These are phyloP conservation scores for Bombyx mori DNA, from an alignment of 1,140 invertebrate species.

Conservation along the genomic window ASM3026992v2 NC_085123.1:12019001-12019500, in stretches of 20 bases:
- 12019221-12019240: constrained; percentile 45
- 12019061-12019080: constrained; percentile 82
- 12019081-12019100: constrained; percentile 84
- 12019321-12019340: constrained; percentile 89
- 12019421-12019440: constrained; percentile 77
- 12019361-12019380: constrained; percentile 83
- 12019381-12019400: constrained; percentile 72
- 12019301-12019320: constrained; percentile 79
- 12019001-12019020: constrained; percentile 75
- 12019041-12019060: constrained; percentile 84
- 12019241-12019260: constrained; percentile 74
- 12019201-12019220: constrained; percentile 43
- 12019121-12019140: constrained; percentile 75
- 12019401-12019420: constrained; percentile 72
- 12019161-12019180: constrained; percentile 34
- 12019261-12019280: constrained; percentile 85
- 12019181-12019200: constrained; percentile 42
- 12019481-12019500: constrained; percentile 78
- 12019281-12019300: constrained; percentile 78
- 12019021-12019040: constrained; percentile 83
- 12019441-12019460: constrained; percentile 80
- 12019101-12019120: constrained; percentile 82
- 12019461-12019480: constrained; percentile 83
- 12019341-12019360: constrained; percentile 91
- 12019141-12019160: constrained; percentile 52